Evolutionary conservation across 2,113 vertebrate species (phyloP).

Genomic region (Brienomyrus longianalis): DNA sequence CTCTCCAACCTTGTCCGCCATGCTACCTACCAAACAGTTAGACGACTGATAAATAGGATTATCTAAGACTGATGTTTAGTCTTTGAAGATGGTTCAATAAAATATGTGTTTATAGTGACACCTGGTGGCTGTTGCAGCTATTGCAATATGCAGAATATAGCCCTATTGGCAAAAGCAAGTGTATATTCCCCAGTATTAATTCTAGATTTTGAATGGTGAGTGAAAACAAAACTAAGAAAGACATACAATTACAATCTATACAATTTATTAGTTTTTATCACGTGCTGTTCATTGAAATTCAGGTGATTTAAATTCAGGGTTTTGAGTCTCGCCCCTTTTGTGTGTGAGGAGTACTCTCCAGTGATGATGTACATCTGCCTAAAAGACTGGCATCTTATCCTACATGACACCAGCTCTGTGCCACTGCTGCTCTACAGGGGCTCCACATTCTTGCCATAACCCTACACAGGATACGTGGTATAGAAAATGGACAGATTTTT

Average conservation of each 20-base stretch:
- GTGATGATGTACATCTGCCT: neutral
- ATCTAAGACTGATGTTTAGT: neutral
- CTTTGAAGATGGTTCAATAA: neutral
- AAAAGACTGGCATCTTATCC: neutral
- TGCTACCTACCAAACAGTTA: neutral
- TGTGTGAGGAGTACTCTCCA: neutral
- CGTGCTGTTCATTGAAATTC: neutral
- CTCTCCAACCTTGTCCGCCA: neutral
- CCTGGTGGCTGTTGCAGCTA: slow-evolving; percentile 26
- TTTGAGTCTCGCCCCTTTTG: neutral
- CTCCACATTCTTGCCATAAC: neutral
- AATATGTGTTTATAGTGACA: slow-evolving; percentile 18
- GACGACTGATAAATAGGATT: neutral
- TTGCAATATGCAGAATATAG: neutral
- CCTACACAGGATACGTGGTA: neutral
- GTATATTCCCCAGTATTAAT: neutral
- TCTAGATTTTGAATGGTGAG: neutral
- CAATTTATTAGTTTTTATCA: too few species aligned
- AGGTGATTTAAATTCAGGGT: neutral
- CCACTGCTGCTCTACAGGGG: neutral
- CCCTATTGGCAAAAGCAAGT: neutral
- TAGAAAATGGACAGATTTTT: neutral
- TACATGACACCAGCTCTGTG: neutral
- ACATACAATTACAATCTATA: too few species aligned
- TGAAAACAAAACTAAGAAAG: neutral